These are phyloP conservation scores for Nowickia ferox DNA, from an alignment of 2,888 invertebrate genomes.

Conservation along the genomic window DNA sequence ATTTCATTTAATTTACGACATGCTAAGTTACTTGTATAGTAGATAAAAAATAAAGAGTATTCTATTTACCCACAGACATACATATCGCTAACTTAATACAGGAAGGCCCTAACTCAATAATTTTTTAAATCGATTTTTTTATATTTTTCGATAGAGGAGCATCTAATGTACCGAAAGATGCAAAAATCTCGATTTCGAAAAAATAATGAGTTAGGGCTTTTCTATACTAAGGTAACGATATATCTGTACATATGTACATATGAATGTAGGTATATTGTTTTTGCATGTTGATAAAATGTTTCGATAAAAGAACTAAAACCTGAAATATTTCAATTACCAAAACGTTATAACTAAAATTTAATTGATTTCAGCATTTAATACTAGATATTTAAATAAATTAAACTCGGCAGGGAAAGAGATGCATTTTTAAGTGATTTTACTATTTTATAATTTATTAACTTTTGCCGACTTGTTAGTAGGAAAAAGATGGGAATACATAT, in stretches of 20 bases:
- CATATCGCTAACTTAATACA: too few relatives aligned
- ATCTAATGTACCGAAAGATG: too few relatives aligned
- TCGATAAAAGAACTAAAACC: constrained; percentile 16
- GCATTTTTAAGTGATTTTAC: neutral
- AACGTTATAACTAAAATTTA: neutral
- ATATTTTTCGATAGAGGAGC: too few relatives aligned
- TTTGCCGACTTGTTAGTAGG: too few relatives aligned
- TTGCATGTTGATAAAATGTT: constrained; percentile 38
- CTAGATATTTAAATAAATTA: neutral
- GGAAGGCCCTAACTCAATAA: too few relatives aligned
- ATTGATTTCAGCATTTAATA: neutral
- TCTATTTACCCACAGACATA: neutral
- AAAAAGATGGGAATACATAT: too few relatives aligned
- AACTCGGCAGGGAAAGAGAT: neutral
- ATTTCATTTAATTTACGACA: constrained; percentile 33
- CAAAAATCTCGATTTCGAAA: too few relatives aligned
- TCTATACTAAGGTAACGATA: too few relatives aligned
- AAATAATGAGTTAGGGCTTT: too few relatives aligned
- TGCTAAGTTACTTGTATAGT: constrained; percentile 38
- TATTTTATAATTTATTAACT: too few relatives aligned
- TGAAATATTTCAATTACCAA: constrained; percentile 2
- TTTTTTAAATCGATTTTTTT: too few relatives aligned
- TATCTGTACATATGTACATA: neutral
- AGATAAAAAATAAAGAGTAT: neutral
- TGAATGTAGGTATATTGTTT: neutral